Conservation (phyloP, 2,888 invertebrate genomes). For the Scaptomyza polygonia region DNA sequence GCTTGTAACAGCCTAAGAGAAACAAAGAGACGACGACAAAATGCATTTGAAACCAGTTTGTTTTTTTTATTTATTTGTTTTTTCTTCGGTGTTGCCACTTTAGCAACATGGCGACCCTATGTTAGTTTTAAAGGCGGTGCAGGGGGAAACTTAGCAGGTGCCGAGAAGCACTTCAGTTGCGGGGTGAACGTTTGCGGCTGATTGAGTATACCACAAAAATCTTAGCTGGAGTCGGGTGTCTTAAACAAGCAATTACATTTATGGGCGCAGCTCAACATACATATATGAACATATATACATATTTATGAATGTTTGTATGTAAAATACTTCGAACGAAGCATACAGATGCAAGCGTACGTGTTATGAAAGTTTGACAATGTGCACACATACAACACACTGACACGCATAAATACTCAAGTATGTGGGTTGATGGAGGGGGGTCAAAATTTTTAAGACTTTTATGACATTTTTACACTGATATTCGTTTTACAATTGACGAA, state of each 20-base stretch:
- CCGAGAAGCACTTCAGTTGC: slow-evolving; percentile 24
- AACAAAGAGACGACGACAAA: slow-evolving; percentile 36
- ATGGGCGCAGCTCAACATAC: slow-evolving; percentile 47
- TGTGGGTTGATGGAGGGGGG: slow-evolving; percentile 39
- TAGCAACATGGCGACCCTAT: slow-evolving; percentile 68
- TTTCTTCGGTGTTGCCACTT: slow-evolving; percentile 61
- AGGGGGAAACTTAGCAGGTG: slow-evolving; percentile 31
- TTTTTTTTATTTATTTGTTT: slow-evolving; percentile 20
- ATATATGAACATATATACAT: slow-evolving; percentile 27
- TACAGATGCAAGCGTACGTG: slow-evolving; percentile 61
- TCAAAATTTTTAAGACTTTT: slow-evolving; percentile 47
- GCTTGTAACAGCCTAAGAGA: slow-evolving; percentile 6
- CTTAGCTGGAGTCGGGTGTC: slow-evolving; percentile 47
- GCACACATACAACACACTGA: slow-evolving; percentile 33
- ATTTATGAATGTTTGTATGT: slow-evolving; percentile 30
- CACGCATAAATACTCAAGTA: slow-evolving; percentile 23
- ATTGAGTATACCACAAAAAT: slow-evolving; percentile 23
- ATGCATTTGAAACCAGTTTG: slow-evolving; percentile 68
- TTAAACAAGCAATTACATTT: slow-evolving; percentile 59
- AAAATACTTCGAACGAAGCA: slow-evolving; percentile 43
- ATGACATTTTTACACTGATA: slow-evolving; percentile 28
- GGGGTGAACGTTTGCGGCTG: slow-evolving; percentile 5
- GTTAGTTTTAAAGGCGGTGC: slow-evolving; percentile 11
- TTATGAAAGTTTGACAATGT: slow-evolving; percentile 81
- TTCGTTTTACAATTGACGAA: not conserved